Base-by-base conservation (phyloP, 2,113 vertebrate species). In the Corythornis cristatus region DNA sequence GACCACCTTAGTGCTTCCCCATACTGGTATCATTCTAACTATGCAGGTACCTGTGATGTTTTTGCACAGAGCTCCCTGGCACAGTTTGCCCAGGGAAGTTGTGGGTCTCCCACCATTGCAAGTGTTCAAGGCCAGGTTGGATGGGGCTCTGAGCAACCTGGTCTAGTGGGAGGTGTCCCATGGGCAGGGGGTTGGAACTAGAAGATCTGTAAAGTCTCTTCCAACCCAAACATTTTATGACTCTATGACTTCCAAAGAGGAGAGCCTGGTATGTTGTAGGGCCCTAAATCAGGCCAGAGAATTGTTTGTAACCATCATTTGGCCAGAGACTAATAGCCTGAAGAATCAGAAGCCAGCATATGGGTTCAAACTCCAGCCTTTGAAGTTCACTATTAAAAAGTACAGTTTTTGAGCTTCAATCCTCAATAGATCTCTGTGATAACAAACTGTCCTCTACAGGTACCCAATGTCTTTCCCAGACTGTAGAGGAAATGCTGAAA, bases 41-140 rank as follows among this genome's bases (percentile, higher is more conserved):
- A 8, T 1, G 5, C 26, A 42, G 40, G 23, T 28, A 22, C 0
- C 11, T 8, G 42, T 45, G 45, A 6, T 1, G 10, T 31, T 75
- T 23, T 75, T 46, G 28, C 37, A 42, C 3, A 64, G 68, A 65
- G n/a, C 17, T 65, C 43, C 29, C 15, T 50, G 48, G 48, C 48
- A 23, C 21, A 50, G 48, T 50, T 23, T 50, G 48, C 48, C 48
- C 48, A 50, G 48, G 48, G 21, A 50, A 50, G 22, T 7, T 50
- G 48, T 50, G 48, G 48, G 21, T 50, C 21, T 50, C 48, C 48
- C 22, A 50, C 22, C 48, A 50, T 50, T 22, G 13, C 22, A 50
- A 50, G 48, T 50, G 21, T 23, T 50, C 48, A 23, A 50, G 48
- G 48, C 48, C 48, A 12, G 10, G 48, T 13, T 23, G 48, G 48